Percentiles rank a stretch among this genome's conserved stretches.
Evolutionary conservation across 2,113 vertebrate species (phyloP).

Genomic region (Urocitellus parryii): DNA sequence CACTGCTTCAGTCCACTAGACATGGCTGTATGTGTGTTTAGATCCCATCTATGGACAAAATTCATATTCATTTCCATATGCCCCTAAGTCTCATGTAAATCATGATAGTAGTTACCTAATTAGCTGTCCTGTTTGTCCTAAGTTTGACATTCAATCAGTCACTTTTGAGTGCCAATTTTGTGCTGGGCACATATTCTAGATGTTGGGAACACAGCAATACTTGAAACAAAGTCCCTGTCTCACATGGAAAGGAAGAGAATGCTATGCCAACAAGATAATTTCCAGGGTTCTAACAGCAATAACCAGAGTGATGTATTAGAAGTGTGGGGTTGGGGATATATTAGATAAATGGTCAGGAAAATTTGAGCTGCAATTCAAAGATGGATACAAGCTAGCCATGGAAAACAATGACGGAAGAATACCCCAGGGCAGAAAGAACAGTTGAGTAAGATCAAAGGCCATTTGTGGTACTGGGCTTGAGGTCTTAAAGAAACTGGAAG

Average conservation of each 20-base stretch:
- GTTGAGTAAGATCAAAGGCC: neutral
- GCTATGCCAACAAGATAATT: neutral
- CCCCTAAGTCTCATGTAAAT: neutral
- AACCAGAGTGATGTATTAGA: neutral
- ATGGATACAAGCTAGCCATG: neutral
- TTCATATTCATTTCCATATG: slow-evolving; percentile 8
- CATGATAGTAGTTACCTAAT: neutral
- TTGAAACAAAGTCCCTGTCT: neutral
- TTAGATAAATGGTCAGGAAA: neutral
- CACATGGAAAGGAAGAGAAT: fast-evolving
- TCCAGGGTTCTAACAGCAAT: neutral
- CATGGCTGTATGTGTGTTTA: neutral
- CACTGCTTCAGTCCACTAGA: neutral
- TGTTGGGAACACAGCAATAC: neutral
- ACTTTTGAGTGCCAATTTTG: neutral
- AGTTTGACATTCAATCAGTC: neutral
- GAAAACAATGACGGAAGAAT: neutral
- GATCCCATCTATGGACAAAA: neutral
- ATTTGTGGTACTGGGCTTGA: neutral
- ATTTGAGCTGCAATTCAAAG: slow-evolving; percentile 45
- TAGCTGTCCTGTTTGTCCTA: slow-evolving; percentile 1
- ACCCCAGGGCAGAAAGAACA: neutral
- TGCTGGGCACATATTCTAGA: neutral
- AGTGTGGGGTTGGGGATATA: neutral
- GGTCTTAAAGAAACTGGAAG: neutral